phyloP scores from a whole-genome alignment of 2,113 vertebrate genomes.

The Phyllostomus discolor region DNA sequence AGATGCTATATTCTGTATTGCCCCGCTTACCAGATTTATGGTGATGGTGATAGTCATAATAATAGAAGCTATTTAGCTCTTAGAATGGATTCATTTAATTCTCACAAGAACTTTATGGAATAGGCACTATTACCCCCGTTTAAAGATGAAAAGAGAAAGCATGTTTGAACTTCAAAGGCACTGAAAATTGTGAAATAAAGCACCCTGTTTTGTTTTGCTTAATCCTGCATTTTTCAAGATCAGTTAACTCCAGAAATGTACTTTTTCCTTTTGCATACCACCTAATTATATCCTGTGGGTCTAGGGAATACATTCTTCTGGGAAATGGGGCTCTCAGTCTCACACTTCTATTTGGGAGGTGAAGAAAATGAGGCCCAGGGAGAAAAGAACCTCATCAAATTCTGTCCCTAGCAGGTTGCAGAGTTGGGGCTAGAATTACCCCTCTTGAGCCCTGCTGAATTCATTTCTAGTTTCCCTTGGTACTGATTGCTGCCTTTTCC shows the following conservation, averaged over 20 bases:
- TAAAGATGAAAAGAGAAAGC: constrained; percentile 13
- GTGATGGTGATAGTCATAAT: background rate
- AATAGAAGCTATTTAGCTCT: background rate
- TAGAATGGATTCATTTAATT: background rate
- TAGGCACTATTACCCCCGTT: background rate
- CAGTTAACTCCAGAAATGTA: background rate
- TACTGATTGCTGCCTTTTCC: background rate
- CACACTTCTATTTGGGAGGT: background rate
- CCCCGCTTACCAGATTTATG: background rate
- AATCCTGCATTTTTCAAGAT: background rate
- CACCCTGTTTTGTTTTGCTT: constrained; percentile 20
- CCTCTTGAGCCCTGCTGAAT: background rate
- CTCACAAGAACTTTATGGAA: background rate
- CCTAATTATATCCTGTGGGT: background rate
- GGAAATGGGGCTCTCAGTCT: background rate
- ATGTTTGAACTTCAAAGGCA: background rate
- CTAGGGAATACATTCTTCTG: background rate
- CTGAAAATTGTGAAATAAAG: background rate
- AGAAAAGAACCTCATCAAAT: background rate
- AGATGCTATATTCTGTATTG: background rate
- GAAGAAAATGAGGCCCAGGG: background rate
- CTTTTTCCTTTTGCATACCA: background rate
- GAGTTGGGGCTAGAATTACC: background rate
- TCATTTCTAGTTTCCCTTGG: background rate
- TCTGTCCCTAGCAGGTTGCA: background rate